phyloP scores from a whole-genome alignment of 2,888 invertebrate species.

The Nycteola revayana region DNA sequence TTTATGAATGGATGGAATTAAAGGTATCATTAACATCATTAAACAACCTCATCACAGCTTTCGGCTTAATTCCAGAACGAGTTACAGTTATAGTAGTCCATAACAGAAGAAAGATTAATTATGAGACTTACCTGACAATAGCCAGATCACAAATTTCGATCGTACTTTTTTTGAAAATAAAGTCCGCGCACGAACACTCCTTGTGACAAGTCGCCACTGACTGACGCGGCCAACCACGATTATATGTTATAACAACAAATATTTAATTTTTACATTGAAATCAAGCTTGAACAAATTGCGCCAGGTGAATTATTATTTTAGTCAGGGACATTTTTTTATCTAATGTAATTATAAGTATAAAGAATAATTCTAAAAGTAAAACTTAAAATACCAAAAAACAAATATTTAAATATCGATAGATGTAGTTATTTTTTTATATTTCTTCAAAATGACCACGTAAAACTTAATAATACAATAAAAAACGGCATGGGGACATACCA shows the following conservation, averaged over 20 bases:
- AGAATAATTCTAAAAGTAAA: background rate
- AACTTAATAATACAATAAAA: constrained; percentile 2
- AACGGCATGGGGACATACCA: constrained; percentile 2
- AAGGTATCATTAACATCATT: background rate
- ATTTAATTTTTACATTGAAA: constrained; percentile 2
- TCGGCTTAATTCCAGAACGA: background rate
- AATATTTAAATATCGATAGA: constrained; percentile 2
- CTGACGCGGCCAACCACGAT: background rate
- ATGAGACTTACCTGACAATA: constrained; percentile 6
- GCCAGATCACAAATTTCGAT: background rate
- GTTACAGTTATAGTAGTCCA: background rate
- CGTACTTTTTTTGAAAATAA: background rate
- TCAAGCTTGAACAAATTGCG: background rate
- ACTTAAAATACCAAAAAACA: background rate
- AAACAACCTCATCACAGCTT: background rate
- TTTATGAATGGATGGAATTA: constrained; percentile 1
- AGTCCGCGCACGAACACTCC: background rate
- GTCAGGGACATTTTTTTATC: constrained; percentile 1
- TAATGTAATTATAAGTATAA: background rate
- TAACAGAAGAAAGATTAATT: constrained; percentile 7
- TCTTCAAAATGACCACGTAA: background rate
- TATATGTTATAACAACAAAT: background rate
- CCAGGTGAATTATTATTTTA: background rate
- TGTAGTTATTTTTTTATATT: constrained; percentile 1
- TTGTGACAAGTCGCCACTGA: background rate